Evolutionary conservation across 2,888 invertebrate genomes (phyloP), one percentile per base, ranked within the genome.

Genomic region (Pedicia rivosa): DNA sequence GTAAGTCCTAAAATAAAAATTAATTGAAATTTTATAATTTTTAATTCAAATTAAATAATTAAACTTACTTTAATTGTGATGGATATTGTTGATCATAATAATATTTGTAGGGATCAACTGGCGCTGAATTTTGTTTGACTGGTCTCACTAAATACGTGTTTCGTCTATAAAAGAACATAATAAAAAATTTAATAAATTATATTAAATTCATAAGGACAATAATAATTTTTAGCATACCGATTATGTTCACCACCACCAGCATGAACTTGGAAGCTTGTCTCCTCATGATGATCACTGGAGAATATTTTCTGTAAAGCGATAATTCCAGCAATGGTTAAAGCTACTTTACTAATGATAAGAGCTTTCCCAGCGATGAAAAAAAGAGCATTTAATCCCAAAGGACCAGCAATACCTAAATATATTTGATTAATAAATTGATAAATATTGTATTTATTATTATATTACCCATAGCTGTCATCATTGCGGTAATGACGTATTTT

Each of bases 271-370:
- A 76, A 71, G 44, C 72, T 69, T 31, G 70, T 67, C 53, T 73
- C 72, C 43, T 70, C 70, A 42, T 70, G 65, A 43, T 67, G 61
- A 45, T 76, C 74, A 44, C 74, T 72, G 42, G 75, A 72, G 62
- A 78, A 77, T 44, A 79, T 64, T 55, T 78, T 78, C 63, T 77
- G 78, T 46, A 78, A 57, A 15, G 72, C 77, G 47, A 78, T 74
- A 40, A 78, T 74, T 37, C 76, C 72, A 42, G 78, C 74, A 47
- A 79, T 77, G 41, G 78, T 74, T 40, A 79, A 57, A 2, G 78
- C 78, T 17, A 78, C 73, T 55, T 79, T 79, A 54, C 76, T 75
- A 46, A 78, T 74, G 42, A 79, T 69, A 43, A 79, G 63, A 24
- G 78, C 77, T 55, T 78, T 76, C 32, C 74, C 76, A 33, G 78